Conservation (phyloP, 2,113 vertebrate genomes). For the Lipophrys pholis region DNA sequence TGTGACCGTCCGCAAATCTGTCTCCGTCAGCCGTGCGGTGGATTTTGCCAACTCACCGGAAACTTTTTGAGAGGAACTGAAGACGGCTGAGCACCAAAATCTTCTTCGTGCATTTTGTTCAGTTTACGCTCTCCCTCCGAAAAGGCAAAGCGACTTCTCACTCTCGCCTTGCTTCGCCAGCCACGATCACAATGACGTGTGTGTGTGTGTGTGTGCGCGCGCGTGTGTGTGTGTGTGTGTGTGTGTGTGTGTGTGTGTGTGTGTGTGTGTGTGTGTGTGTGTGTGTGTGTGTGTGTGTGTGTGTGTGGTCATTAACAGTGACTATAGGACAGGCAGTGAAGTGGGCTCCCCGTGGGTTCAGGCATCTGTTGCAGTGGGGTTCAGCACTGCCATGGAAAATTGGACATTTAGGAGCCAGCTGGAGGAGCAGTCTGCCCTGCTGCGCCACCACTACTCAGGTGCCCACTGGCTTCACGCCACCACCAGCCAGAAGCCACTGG, state of each 20-base stretch:
- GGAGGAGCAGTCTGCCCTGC: constrained; percentile 71
- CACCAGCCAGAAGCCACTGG: constrained; percentile 67
- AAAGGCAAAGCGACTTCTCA: constrained; percentile 42
- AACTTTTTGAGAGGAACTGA: constrained; percentile 16
- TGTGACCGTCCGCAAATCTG: constrained; percentile 17
- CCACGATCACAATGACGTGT: constrained; percentile 47
- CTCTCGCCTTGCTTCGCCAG: constrained; percentile 7
- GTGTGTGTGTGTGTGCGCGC: constrained; percentile 20
- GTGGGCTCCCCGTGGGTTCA: constrained; percentile 67
- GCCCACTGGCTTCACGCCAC: constrained; percentile 75
- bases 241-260: constrained; percentile 19
- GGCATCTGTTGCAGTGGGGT: constrained; percentile 79
- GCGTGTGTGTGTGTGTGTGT: constrained; percentile 18
- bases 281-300: constrained; percentile 24
- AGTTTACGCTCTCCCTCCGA: constrained; percentile 10
- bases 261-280: constrained; percentile 35
- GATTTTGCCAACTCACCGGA: constrained; percentile 45
- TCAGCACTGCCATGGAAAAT: constrained; percentile 77
- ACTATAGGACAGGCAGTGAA: constrained; percentile 68
- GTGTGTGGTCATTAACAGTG: constrained; percentile 55
- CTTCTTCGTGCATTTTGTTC: constrained; percentile 6
- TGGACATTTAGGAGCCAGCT: constrained; percentile 83
- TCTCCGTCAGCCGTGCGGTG: neutral
- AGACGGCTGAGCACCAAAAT: constrained; percentile 3
- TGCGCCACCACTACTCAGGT: constrained; percentile 68